Evolutionary conservation across 2,888 invertebrate species (phyloP).

Genomic region (Elysia crispata): DNA sequence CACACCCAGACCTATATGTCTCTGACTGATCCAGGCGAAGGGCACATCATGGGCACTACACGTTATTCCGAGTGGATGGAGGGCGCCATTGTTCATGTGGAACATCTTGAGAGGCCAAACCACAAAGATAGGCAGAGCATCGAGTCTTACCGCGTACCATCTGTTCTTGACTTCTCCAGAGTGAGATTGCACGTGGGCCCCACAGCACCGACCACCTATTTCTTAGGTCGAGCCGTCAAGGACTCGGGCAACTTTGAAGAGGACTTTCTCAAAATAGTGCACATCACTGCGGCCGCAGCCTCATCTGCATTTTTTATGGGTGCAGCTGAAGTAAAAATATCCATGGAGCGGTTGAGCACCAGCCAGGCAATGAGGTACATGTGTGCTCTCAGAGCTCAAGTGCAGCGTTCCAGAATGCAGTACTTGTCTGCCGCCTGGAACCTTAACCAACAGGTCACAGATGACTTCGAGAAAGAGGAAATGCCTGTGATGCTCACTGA

Average conservation of each 20-base stretch:
- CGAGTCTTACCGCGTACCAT: slow-evolving; percentile 63
- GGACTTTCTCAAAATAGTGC: slow-evolving; percentile 60
- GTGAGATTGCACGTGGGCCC: slow-evolving; percentile 61
- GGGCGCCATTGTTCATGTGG: slow-evolving; percentile 64
- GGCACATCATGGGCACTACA: slow-evolving; percentile 62
- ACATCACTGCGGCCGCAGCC: slow-evolving; percentile 61
- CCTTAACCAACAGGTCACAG: slow-evolving; percentile 57
- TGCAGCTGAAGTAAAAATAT: slow-evolving; percentile 60
- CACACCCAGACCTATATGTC: slow-evolving; percentile 65
- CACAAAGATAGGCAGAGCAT: slow-evolving; percentile 57
- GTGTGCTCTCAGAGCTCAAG: slow-evolving; percentile 56
- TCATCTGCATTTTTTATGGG: slow-evolving; percentile 61
- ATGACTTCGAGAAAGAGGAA: slow-evolving; percentile 54
- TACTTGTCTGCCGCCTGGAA: slow-evolving; percentile 63
- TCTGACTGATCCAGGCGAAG: slow-evolving; percentile 63
- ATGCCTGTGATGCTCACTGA: slow-evolving; percentile 44
- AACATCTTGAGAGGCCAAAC: slow-evolving; percentile 61
- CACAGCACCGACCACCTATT: slow-evolving; percentile 61
- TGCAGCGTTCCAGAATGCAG: slow-evolving; percentile 56
- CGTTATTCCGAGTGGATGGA: slow-evolving; percentile 61
- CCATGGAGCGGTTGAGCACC: slow-evolving; percentile 62
- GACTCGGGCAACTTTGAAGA: slow-evolving; percentile 61
- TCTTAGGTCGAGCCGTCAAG: slow-evolving; percentile 59
- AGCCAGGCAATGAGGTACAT: slow-evolving; percentile 60
- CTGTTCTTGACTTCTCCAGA: slow-evolving; percentile 59